Evolutionary conservation across 1,140 invertebrate species (phyloP), one percentile per base, ranked within the genome.

Genomic region (Brachionus sp.): DNA sequence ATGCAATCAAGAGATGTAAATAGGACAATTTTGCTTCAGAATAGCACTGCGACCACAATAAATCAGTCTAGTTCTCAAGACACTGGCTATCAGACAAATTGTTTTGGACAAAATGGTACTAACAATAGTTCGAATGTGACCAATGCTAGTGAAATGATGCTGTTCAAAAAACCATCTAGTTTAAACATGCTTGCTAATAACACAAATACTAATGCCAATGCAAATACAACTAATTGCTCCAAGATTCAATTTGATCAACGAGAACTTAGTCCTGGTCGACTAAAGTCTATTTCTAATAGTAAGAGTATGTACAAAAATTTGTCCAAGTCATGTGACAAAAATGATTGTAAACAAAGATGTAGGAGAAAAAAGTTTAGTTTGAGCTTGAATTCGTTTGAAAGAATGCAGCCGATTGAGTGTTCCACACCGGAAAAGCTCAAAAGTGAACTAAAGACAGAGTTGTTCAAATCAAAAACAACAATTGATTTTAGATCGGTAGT

Each of bases 41-140:
- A 53, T 44, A 44, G 73, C 19, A 78, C 44, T 19, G 19, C 42
- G 7, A 78, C 44, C 7, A 78, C 75, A 37, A 29, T 78, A 12
- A 78, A 62, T 29, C 75, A 78, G 37, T 57, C 53, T n/a, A 50
- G 44, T 75, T 44, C 37, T 19, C 70, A 75, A 42, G 75, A 78
- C 42, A 78, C 75, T 12, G 75, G 75, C n/a, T 78, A 78, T 19
- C 75, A 78, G 46, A 78, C 75, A 23, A 78, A 53, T 16, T 46
- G 19, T 12, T 57, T 53, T 13, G 75, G 75, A 3, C 19, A 50
- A n/a, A 57, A 37, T 23, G 75, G 39, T 5, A 62, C 75, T 2
- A 78, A 78, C 19, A 62, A 62, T 29, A 78, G 75, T 29, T 70
- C 66, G 0, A 70, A 70, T 39, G 33, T 39, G 9, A 70, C 66